Percentiles rank a stretch among this genome's conserved stretches.
Conservation (phyloP, 2,888 invertebrate species). For the Noctua janthina region DNA sequence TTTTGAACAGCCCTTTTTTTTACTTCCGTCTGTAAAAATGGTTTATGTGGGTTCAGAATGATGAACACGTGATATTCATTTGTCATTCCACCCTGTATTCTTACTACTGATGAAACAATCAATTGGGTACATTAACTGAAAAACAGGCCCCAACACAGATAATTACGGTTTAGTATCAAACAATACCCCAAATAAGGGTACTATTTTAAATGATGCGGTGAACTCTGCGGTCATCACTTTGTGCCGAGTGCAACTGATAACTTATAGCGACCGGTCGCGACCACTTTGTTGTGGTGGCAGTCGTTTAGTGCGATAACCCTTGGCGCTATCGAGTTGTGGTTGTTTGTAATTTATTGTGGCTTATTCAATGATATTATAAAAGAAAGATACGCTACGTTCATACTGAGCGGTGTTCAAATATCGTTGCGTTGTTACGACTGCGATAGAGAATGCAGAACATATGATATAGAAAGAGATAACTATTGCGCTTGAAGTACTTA, state of each 20-base stretch:
- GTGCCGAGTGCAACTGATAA: constrained; percentile 60
- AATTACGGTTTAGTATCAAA: constrained; percentile 14
- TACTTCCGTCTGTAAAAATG: neutral
- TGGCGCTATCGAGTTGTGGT: constrained; percentile 39
- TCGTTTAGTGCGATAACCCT: constrained; percentile 56
- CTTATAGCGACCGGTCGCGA: constrained; percentile 45
- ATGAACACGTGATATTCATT: neutral
- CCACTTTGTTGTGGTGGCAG: constrained; percentile 60
- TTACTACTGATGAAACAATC: neutral
- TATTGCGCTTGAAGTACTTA: no score
- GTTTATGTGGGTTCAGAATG: neutral
- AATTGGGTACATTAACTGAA: neutral
- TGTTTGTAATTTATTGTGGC: constrained; percentile 55
- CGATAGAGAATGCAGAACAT: no score
- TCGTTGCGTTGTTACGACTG: no score
- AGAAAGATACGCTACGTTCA: no score
- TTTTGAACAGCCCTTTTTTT: neutral
- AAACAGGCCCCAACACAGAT: neutral
- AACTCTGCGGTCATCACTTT: constrained; percentile 50
- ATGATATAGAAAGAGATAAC: no score
- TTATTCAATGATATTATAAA: constrained; percentile 6
- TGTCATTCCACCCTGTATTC: neutral
- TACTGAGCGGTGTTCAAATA: no score
- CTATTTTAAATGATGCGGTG: constrained; percentile 65
- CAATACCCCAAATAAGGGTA: constrained; percentile 48